These are phyloP conservation scores for Volucella inanis DNA, from an alignment of 2,888 invertebrate genomes.

Conservation along the genomic window DNA sequence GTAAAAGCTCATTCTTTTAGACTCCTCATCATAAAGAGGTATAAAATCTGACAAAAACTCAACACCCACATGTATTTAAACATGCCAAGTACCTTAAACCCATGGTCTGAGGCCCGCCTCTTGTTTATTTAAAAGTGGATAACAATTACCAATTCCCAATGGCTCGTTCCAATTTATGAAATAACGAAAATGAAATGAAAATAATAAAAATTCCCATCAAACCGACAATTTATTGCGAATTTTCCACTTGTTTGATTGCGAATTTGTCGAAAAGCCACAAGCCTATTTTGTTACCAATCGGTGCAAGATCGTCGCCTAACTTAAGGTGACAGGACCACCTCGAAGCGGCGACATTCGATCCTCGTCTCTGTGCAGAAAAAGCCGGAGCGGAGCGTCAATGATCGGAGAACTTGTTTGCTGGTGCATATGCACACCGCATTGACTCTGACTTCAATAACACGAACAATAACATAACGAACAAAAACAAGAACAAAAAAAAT, in stretches of 20 bases:
- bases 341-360: constrained; percentile 76
- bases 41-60: no score
- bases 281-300: constrained; percentile 76
- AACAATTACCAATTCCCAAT: not conserved
- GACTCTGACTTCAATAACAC: constrained; percentile 15
- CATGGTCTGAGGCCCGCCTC: no score
- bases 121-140: no score
- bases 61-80: no score
- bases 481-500: constrained; percentile 20
- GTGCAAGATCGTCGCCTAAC: constrained; percentile 78
- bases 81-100: no score
- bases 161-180: constrained; percentile 35
- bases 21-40: no score
- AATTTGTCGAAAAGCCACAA: constrained; percentile 75
- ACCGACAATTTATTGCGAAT: constrained; percentile 72
- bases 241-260: constrained; percentile 75
- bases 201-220: constrained; percentile 64
- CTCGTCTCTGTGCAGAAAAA: constrained; percentile 37
- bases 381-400: constrained; percentile 58
- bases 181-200: constrained; percentile 1
- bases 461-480: constrained; percentile 21
- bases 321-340: constrained; percentile 79
- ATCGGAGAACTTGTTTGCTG: constrained; percentile 71
- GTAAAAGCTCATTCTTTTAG: no score
- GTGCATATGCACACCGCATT: constrained; percentile 68